Conservation (phyloP, 2,888 invertebrate species). For the Cheilosia grossa region DNA sequence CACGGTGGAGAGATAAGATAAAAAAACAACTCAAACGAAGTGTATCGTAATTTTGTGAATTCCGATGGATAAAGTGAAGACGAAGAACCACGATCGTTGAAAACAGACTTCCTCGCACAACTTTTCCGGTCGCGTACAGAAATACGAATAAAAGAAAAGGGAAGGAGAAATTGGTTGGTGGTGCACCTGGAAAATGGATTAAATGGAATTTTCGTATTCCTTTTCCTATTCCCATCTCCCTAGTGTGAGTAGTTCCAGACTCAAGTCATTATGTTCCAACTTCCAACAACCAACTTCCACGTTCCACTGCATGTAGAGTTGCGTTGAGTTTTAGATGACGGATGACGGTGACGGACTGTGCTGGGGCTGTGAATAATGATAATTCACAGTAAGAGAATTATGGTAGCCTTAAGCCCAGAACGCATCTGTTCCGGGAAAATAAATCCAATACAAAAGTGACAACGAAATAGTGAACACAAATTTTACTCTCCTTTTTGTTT, state of each 20-base stretch:
- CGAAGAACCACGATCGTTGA: constrained; percentile 53
- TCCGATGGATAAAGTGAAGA: constrained; percentile 33
- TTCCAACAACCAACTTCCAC: no score
- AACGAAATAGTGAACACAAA: no score
- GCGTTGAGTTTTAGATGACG: no score
- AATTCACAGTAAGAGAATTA: no score
- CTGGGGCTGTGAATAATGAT: no score
- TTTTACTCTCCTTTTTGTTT: no score
- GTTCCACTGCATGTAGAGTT: no score
- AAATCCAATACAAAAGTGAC: no score
- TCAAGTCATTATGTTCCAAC: no score
- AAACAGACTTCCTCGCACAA: constrained; percentile 37
- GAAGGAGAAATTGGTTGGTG: constrained; percentile 50
- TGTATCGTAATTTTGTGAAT: constrained; percentile 47
- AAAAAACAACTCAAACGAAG: constrained; percentile 25
- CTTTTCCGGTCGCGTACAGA: constrained; percentile 57
- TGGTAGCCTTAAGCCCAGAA: no score
- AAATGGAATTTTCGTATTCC: constrained; percentile 20
- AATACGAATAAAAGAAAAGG: constrained; percentile 73
- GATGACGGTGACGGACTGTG: no score
- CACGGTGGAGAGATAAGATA: constrained; percentile 9
- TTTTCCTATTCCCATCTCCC: constrained; percentile 2
- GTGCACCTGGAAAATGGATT: constrained; percentile 60
- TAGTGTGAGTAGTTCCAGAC: constrained; percentile 54
- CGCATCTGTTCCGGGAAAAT: no score